Conservation (phyloP, 2,888 invertebrate genomes). For the Phytoseiulus persimilis region DNA sequence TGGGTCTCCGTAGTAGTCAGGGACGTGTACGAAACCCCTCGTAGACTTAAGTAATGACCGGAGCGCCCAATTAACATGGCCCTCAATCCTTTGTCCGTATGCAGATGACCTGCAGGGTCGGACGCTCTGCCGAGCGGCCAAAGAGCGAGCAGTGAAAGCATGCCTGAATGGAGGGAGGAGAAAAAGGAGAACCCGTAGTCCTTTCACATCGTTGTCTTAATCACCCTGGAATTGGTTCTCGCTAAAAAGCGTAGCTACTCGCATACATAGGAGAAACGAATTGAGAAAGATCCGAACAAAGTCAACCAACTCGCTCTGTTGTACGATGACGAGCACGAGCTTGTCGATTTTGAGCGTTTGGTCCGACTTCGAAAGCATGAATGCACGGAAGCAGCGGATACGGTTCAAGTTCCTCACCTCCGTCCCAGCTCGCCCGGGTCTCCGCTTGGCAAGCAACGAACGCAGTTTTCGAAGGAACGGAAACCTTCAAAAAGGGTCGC, state of each 20-base stretch:
- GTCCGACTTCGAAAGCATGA: no score
- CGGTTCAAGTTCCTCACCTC: no score
- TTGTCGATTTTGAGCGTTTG: no score
- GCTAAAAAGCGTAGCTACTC: constrained; percentile 24
- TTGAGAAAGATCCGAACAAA: neutral
- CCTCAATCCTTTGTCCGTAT: constrained; percentile 35
- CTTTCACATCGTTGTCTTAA: constrained; percentile 31
- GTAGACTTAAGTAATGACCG: constrained; percentile 38
- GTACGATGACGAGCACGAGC: neutral
- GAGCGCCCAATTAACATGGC: constrained; percentile 37
- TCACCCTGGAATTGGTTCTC: constrained; percentile 32
- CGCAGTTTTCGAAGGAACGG: no score
- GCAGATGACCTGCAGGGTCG: constrained; percentile 31
- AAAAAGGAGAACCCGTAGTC: constrained; percentile 7
- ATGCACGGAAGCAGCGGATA: no score
- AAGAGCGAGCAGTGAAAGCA: neutral
- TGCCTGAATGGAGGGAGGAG: neutral
- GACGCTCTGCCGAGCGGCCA: neutral
- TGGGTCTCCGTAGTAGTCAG: neutral
- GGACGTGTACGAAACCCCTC: neutral
- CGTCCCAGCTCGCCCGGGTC: no score
- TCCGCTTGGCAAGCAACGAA: no score
- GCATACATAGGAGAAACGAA: neutral
- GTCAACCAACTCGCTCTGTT: neutral
- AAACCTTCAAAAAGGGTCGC: no score